Percentiles rank a stretch among this genome's conserved stretches.
Evolutionary conservation across 2,113 vertebrate species (phyloP).

Genomic region (Excalfactoria chinensis): DNA sequence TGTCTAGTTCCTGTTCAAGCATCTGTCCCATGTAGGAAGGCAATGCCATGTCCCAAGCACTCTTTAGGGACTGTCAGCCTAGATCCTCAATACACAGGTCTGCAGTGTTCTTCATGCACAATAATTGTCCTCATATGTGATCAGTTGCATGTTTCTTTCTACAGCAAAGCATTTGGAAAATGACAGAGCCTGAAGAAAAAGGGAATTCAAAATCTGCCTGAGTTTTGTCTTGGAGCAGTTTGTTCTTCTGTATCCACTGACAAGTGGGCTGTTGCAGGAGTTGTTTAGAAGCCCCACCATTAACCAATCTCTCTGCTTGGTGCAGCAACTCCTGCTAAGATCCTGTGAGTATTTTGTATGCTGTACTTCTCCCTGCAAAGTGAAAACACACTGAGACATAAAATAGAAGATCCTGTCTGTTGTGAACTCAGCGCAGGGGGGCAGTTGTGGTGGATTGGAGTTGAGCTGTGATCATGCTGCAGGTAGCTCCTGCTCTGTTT

Average conservation of each 20-base stretch:
- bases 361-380: background rate
- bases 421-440: background rate
- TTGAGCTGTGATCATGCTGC: background rate
- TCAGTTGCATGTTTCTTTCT: background rate
- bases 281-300: background rate
- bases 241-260: background rate
- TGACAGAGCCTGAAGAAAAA: background rate
- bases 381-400: background rate
- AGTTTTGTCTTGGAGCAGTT: background rate
- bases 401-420: slow-evolving; percentile 4
- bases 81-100: background rate
- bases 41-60: background rate
- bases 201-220: background rate
- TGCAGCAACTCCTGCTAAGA: background rate
- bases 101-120: background rate
- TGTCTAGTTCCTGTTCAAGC: background rate
- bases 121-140: background rate
- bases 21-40: background rate
- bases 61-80: background rate
- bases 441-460: background rate
- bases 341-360: background rate
- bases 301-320: background rate
- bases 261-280: background rate
- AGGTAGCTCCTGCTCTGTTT: background rate
- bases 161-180: background rate